A percentile compares a stretch with the other conserved stretches of the same genome.
phyloP scores from a whole-genome alignment of 2,888 invertebrate genomes.

The Clunio marinus region DNA sequence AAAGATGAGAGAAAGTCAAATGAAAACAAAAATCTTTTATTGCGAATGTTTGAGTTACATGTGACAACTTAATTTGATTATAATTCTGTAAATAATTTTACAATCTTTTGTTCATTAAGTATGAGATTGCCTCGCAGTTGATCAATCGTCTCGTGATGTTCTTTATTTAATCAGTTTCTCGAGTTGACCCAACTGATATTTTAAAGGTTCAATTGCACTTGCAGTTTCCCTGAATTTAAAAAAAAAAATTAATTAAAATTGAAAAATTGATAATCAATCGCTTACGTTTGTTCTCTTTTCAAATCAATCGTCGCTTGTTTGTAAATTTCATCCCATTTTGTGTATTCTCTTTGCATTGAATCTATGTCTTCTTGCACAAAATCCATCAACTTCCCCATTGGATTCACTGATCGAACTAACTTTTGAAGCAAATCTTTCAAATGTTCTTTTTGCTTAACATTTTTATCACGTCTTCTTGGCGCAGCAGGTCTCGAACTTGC shows the following conservation, averaged over 20 bases:
- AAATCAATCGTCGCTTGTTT: constrained; percentile 67
- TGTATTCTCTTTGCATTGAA: constrained; percentile 88
- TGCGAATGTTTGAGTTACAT: too few relatives aligned
- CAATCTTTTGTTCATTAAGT: constrained; percentile 73
- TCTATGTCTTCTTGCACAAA: constrained; percentile 96
- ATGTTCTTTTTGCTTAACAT: constrained; percentile 73
- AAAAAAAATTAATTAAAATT: background rate
- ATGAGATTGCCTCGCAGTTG: constrained; percentile 71
- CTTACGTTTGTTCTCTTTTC: constrained; percentile 70
- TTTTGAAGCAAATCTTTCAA: constrained; percentile 79
- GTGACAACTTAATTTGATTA: too few relatives aligned
- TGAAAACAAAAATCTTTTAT: too few relatives aligned
- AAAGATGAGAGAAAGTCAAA: too few relatives aligned
- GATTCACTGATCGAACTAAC: constrained; percentile 84
- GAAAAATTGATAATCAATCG: constrained; percentile 5
- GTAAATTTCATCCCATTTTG: constrained; percentile 76
- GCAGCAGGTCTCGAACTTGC: constrained; percentile 82
- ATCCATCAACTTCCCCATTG: constrained; percentile 89
- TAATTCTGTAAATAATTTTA: constrained; percentile 57
- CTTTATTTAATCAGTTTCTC: constrained; percentile 70
- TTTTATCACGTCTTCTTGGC: constrained; percentile 70
- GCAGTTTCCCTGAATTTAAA: constrained; percentile 60
- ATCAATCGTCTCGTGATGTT: constrained; percentile 68
- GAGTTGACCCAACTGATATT: constrained; percentile 68
- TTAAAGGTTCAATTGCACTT: constrained; percentile 70